A percentile compares a stretch with the other conserved stretches of the same genome.
These are phyloP conservation scores for Ornithoptera alexandrae DNA, from an alignment of 2,888 invertebrate species.

Conservation along the genomic window DNA sequence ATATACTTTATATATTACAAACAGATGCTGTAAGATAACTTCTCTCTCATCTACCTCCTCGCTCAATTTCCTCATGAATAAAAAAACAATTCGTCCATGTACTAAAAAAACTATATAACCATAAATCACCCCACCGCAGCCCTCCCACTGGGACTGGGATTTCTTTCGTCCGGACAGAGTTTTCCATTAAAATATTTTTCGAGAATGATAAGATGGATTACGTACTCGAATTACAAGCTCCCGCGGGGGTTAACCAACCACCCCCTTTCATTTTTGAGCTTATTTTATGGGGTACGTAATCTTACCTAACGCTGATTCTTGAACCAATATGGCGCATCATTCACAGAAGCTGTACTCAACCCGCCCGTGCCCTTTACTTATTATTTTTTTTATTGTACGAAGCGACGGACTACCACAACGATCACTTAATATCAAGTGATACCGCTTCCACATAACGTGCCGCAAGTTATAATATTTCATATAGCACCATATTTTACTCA, in stretches of 20 bases:
- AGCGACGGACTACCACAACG: too few relatives aligned
- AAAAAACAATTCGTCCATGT: not conserved
- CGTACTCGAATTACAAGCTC: conserved; percentile 66
- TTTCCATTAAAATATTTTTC: conserved; percentile 69
- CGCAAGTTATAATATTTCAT: too few relatives aligned
- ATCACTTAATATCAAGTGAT: too few relatives aligned
- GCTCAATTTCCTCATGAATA: too few relatives aligned
- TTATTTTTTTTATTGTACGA: too few relatives aligned
- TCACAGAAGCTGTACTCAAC: too few relatives aligned
- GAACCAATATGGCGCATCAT: not conserved
- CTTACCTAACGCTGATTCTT: conserved; percentile 3
- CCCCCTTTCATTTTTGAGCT: conserved; percentile 51
- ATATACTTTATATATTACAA: too few relatives aligned
- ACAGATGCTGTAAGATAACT: too few relatives aligned
- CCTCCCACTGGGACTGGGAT: conserved; percentile 53
- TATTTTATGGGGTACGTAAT: conserved; percentile 36
- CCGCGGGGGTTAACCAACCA: conserved; percentile 58
- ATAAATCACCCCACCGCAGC: conserved; percentile 29
- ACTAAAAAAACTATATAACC: conserved; percentile 25
- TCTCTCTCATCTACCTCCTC: too few relatives aligned
- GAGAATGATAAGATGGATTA: conserved; percentile 77
- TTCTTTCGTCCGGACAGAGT: conserved; percentile 63
- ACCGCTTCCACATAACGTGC: too few relatives aligned
- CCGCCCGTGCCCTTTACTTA: too few relatives aligned
- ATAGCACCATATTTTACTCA: too few relatives aligned